Evolutionary conservation across 2,113 vertebrate genomes (phyloP), one percentile per base, ranked within the genome.

Genomic region (Oncorhynchus nerka): DNA sequence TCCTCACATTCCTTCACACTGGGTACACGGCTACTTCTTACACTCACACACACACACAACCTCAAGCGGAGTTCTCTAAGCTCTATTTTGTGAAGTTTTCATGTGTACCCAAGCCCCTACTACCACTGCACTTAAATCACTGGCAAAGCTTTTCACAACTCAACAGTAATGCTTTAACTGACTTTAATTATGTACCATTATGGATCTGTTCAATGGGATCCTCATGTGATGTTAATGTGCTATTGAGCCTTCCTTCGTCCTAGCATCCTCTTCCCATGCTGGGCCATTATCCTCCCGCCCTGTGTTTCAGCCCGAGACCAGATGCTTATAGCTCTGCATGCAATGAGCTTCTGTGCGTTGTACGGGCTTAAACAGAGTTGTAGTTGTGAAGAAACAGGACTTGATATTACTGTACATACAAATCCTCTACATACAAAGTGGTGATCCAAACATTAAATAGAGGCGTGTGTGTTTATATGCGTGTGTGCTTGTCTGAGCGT

Each of bases 221-320:
- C 81, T 87, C 75, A 39, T 82, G 83, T 81, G 78, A 84, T 90
- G 82, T 75, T 77, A 80, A 88, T 87, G 78, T 77, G 77, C 73
- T 48, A n/a, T 76, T 64, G 55, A 82, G 84, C 75, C 64, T 45
- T 45, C 39, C 68, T 73, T 83, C 75, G 81, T 75, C 78, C 1
- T 83, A 79, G 79, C 82, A 61, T 62, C 62, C 55, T 74, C 45
- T 73, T 39, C 71, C 80, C 84, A 70, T 26, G 83, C 83, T 84
- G 86, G 72, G 82, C 32, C 67, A 83, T 45, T 59, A 82, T 79
- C 64, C 77, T 77, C 55, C 61, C 16, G 13, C 1, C 71, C 83
- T 32, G 30, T 32, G 16, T 66, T 84, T 80, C 67, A 88, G 79
- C 61, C 74, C 77, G 65, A 26, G 59, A 76, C 79, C 88, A 90